These are phyloP conservation scores for Pogoniulus pusillus DNA, from an alignment of 2,797 vertebrate species.

Conservation along the genomic window DNA sequence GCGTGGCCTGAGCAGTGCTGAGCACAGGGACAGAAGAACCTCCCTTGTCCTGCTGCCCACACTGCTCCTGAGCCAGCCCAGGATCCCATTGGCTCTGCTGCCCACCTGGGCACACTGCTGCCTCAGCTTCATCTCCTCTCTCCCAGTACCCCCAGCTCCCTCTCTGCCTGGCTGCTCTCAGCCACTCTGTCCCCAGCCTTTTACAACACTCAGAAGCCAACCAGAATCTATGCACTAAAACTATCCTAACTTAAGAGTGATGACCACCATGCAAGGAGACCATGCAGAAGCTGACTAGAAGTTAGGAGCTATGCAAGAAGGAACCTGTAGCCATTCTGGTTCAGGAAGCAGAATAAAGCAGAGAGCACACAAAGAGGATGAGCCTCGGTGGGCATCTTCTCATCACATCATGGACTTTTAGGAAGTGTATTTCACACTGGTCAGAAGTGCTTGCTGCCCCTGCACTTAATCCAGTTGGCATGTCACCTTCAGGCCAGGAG, in stretches of 20 bases:
- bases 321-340: background rate
- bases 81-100: no score
- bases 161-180: no score
- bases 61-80: no score
- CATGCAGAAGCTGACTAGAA: background rate
- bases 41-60: no score
- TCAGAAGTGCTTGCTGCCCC: background rate
- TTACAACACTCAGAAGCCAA: background rate
- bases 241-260: background rate
- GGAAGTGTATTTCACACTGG: background rate
- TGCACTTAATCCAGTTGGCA: background rate
- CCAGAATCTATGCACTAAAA: background rate
- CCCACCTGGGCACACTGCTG: no score
- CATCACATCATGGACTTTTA: background rate
- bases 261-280: background rate
- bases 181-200: no score
- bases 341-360: constrained; percentile 7
- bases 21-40: no score
- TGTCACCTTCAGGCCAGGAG: background rate
- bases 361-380: background rate
- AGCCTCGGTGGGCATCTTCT: background rate
- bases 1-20: no score
- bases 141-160: no score
- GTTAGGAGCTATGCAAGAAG: background rate
- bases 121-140: no score